Percentiles rank a stretch among this genome's conserved stretches.
Evolutionary conservation across 2,888 invertebrate species (phyloP).

Genomic region (Germaria angustata): DNA sequence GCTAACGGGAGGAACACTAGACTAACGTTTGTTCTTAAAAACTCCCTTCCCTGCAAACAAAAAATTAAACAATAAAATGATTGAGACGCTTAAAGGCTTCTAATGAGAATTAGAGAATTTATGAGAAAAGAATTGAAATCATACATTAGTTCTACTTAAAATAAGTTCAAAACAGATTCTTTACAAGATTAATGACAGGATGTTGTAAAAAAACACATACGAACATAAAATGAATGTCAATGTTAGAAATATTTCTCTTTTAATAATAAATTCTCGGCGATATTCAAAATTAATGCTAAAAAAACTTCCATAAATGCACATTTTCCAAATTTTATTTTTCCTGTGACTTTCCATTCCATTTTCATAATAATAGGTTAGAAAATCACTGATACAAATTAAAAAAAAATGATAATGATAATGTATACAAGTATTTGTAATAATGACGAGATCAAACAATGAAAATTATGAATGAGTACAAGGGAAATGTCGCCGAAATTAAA

Average conservation of each 20-base stretch:
- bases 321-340: not conserved
- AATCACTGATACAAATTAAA: slow-evolving; percentile 3
- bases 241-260: not conserved
- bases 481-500: slow-evolving; percentile 14
- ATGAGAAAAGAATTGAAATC: too few species aligned
- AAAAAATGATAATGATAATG: not conserved
- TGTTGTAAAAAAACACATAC: slow-evolving; percentile 10
- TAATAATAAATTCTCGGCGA: slow-evolving; percentile 8
- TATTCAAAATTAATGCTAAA: slow-evolving; percentile 18
- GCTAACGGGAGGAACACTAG: not conserved
- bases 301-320: slow-evolving; percentile 25
- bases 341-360: not conserved
- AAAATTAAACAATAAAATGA: too few species aligned
- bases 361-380: slow-evolving; percentile 43
- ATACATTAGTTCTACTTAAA: too few species aligned
- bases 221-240: slow-evolving; percentile 19
- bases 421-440: not conserved
- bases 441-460: not conserved
- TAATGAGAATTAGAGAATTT: too few species aligned
- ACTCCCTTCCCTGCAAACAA: too few species aligned
- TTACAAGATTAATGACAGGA: slow-evolving; percentile 39
- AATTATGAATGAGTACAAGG: slow-evolving; percentile 6
- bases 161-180: too few species aligned
- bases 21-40: not conserved
- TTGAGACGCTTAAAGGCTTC: too few species aligned